Evolutionary conservation across 2,797 vertebrate species (phyloP).

Genomic region (Anguilla pacifica): DNA sequence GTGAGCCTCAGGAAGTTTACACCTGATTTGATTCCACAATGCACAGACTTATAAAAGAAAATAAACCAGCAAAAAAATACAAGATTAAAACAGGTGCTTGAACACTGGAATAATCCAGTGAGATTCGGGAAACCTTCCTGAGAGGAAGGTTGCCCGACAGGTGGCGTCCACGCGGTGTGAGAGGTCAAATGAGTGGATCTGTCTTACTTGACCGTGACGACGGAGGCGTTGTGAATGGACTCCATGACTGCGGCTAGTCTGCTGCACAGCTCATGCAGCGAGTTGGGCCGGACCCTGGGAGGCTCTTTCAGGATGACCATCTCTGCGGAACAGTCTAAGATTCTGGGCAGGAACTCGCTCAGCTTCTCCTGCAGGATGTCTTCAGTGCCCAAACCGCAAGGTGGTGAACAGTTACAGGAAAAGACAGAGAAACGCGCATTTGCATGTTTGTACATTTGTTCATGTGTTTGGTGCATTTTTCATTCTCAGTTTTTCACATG

Average conservation of each 20-base stretch:
- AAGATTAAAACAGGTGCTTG: background rate
- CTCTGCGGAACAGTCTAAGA: slow-evolving; percentile 87
- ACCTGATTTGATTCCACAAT: background rate
- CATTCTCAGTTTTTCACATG: background rate
- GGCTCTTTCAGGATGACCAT: slow-evolving; percentile 88
- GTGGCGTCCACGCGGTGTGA: background rate
- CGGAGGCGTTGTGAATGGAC: slow-evolving; percentile 83
- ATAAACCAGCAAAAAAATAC: background rate
- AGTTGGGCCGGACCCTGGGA: slow-evolving; percentile 86
- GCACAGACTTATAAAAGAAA: background rate
- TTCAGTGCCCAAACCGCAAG: slow-evolving; percentile 50
- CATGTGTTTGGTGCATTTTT: background rate
- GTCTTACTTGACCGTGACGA: slow-evolving; percentile 81
- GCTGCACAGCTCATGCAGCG: slow-evolving; percentile 91
- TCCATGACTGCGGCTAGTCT: slow-evolving; percentile 93
- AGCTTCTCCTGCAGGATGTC: slow-evolving; percentile 86
- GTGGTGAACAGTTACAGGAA: background rate
- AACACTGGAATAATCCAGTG: background rate
- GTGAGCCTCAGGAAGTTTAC: background rate
- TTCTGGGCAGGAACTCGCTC: slow-evolving; percentile 87
- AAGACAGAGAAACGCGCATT: background rate
- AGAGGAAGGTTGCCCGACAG: background rate
- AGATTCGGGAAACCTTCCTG: background rate
- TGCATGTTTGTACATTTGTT: background rate
- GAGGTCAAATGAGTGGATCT: background rate